Conservation (phyloP, 2,888 invertebrate genomes). For the Tiphia femorata region DNA sequence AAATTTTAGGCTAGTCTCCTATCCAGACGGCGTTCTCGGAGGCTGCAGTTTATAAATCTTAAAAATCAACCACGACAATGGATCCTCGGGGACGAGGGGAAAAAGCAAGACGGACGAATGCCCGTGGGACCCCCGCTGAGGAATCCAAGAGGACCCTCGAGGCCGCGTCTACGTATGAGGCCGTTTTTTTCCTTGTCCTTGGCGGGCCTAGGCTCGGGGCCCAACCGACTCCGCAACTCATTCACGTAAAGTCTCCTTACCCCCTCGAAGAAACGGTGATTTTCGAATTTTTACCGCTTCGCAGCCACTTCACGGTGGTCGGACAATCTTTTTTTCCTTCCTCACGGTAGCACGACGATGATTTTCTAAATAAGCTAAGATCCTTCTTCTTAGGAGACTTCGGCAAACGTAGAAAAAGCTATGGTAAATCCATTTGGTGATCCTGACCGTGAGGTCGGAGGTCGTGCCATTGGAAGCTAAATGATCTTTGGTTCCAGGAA, state of each 20-base stretch:
- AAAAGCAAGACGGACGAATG: conserved; percentile 21
- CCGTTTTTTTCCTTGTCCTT: conserved; percentile 41
- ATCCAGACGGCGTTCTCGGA: too few species aligned
- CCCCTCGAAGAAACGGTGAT: conserved; percentile 42
- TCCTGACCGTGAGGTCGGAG: conserved; percentile 17
- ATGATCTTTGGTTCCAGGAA: conserved; percentile 34
- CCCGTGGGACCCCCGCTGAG: conserved; percentile 42
- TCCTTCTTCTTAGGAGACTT: not conserved
- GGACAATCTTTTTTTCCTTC: not conserved
- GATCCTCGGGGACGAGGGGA: conserved; percentile 24
- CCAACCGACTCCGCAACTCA: conserved; percentile 17
- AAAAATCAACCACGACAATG: conserved; percentile 24
- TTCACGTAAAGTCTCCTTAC: conserved; percentile 33
- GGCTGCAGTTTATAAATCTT: not conserved
- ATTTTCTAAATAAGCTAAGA: not conserved
- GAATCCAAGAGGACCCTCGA: conserved; percentile 40
- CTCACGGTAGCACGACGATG: not conserved
- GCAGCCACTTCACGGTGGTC: conserved; percentile 3
- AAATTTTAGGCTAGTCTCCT: too few species aligned
- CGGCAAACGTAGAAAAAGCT: not conserved
- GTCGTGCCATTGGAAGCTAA: conserved; percentile 19
- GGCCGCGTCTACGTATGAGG: conserved; percentile 46
- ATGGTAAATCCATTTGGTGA: conserved; percentile 15
- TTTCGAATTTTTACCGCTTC: conserved; percentile 24
- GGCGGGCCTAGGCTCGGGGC: conserved; percentile 17